Evolutionary conservation across 1,140 invertebrate genomes (phyloP), one percentile per base, ranked within the genome.

Genomic region (Calliopsis andreniformis): DNA sequence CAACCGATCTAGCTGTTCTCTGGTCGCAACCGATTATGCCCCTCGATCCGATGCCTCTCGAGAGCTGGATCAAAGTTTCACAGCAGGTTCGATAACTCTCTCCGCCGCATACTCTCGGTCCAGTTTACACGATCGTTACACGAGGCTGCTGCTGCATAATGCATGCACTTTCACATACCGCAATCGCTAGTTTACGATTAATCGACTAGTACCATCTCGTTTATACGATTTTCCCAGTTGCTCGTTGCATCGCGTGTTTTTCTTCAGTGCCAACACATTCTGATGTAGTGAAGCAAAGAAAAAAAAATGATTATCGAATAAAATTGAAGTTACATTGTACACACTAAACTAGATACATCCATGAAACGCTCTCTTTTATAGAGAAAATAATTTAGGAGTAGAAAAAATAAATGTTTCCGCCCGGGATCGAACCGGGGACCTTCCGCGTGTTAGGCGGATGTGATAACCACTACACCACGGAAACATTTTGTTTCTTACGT

Each of bases 51-150:
- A 67, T 18, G 23, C 49, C 25, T 30, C n/a, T 67, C 25, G 61
- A 45, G 43, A 56, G 14, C 51, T 51, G 68, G 70, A 83, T 81
- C 76, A 75, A 81, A 81, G 68, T 78, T 81, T 70, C 69, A 70
- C 68, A 12, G 20, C 51, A 20, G n/a, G 28, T 23, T 25, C 35
- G 45, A 67, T 78, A 59, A 53, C 70, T 59, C 25, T 25, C 45
- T 23, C n/a, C 30, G 47, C 20, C 16, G 16, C 58, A 55, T 69
- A 62, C 30, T 58, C 58, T 53, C 53, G 64, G 63, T 49, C 55
- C 42, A 59, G 79, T 82, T 73, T 75, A 82, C 81, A 73, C 79
- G 81, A 83, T 83, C 81, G 69, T 83, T 83, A 78, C 75, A 73
- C 56, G 58, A 51, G 51, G 71, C 39, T 82, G 71, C 39, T 82